Percentiles rank a stretch among this genome's conserved stretches.
phyloP scores from a whole-genome alignment of 2,888 invertebrate species.

The Agrotis puta region DNA sequence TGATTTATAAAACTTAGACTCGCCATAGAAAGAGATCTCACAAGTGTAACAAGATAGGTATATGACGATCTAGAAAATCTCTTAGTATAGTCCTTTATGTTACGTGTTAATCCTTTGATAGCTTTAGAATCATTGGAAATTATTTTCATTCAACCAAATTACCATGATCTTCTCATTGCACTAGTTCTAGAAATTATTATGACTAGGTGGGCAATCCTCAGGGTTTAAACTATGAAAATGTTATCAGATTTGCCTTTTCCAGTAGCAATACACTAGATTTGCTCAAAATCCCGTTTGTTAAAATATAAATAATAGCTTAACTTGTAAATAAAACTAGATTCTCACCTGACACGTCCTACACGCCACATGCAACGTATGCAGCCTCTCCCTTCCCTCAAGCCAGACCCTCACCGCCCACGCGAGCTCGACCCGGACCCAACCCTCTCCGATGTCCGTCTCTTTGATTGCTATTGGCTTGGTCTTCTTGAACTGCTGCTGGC shows the following conservation, averaged over 20 bases:
- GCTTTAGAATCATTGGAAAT: background rate
- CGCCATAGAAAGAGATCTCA: too few species aligned
- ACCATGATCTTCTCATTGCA: too few species aligned
- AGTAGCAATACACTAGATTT: background rate
- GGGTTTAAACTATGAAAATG: too few species aligned
- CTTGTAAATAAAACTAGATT: background rate
- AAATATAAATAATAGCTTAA: too few species aligned
- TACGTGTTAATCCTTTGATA: too few species aligned
- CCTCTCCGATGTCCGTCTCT: constrained; percentile 94
- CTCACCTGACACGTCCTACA: constrained; percentile 94
- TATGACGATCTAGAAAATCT: too few species aligned
- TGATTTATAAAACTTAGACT: background rate
- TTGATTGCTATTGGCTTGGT: constrained; percentile 95
- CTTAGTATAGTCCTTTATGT: too few species aligned
- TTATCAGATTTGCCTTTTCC: background rate
- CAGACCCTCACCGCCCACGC: constrained; percentile 94
- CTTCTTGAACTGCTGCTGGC: constrained; percentile 93
- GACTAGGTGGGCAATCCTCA: too few species aligned
- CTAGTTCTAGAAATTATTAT: too few species aligned
- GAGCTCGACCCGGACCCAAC: constrained; percentile 95
- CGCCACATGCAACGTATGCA: constrained; percentile 94
- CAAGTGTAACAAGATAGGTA: too few species aligned
- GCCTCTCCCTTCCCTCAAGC: constrained; percentile 93
- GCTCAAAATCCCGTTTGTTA: too few species aligned
- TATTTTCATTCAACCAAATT: background rate